These are phyloP conservation scores for Platycheirus rosarum DNA, from an alignment of 2,888 invertebrate species.

Conservation along the genomic window DNA sequence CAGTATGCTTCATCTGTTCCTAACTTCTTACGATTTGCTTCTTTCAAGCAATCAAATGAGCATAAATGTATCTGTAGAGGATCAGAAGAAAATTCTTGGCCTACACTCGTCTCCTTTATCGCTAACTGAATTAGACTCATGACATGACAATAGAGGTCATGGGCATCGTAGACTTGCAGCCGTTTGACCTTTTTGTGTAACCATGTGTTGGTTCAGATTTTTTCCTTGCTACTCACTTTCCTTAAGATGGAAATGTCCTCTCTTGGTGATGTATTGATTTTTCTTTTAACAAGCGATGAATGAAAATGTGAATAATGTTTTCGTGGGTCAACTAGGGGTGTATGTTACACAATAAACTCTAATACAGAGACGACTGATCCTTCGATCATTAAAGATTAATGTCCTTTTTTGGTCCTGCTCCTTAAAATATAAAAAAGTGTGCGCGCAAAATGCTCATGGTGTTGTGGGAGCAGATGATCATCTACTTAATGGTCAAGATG, in stretches of 20 bases:
- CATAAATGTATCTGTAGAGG: slow-evolving; percentile 71
- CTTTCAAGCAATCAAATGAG: slow-evolving; percentile 70
- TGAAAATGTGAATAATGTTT: slow-evolving; percentile 69
- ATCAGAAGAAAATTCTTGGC: slow-evolving; percentile 49
- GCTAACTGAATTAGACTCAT: slow-evolving; percentile 66
- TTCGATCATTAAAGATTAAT: slow-evolving; percentile 73
- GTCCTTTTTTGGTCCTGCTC: slow-evolving; percentile 28
- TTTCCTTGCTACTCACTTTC: slow-evolving; percentile 15
- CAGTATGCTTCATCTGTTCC: slow-evolving; percentile 34
- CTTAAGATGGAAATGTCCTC: slow-evolving; percentile 54
- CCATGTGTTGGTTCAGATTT: slow-evolving; percentile 16
- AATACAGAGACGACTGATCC: slow-evolving; percentile 61
- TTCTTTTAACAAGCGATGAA: slow-evolving; percentile 46
- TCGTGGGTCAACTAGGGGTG: slow-evolving; percentile 74
- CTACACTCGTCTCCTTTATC: slow-evolving; percentile 16
- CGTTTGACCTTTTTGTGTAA: slow-evolving; percentile 67
- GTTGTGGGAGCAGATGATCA: slow-evolving; percentile 72
- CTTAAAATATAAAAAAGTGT: slow-evolving; percentile 34
- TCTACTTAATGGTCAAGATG: slow-evolving; percentile 71
- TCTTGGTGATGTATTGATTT: slow-evolving; percentile 59
- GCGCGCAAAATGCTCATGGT: slow-evolving; percentile 51
- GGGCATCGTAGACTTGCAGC: slow-evolving; percentile 66
- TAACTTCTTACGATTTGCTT: slow-evolving; percentile 38
- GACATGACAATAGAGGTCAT: slow-evolving; percentile 44
- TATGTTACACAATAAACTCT: slow-evolving; percentile 70